Percentiles rank a stretch among this genome's conserved stretches.
Conservation (phyloP, 1,140 invertebrate species). For the Trinorchestia longiramus region DNA sequence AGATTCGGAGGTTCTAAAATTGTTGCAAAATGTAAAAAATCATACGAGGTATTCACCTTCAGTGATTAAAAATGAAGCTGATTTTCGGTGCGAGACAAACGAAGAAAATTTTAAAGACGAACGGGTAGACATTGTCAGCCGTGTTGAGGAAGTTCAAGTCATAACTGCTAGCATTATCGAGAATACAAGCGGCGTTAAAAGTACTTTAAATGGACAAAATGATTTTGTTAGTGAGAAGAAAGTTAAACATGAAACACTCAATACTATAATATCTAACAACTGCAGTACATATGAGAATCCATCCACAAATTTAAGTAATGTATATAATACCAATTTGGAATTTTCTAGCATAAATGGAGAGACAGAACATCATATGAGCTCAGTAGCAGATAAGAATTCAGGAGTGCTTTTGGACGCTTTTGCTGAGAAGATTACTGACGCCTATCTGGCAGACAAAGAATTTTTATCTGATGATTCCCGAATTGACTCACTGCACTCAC, state of each 20-base stretch:
- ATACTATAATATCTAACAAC: neutral
- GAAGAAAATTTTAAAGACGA: neutral
- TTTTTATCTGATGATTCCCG: neutral
- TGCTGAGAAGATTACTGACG: neutral
- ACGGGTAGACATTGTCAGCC: too few relatives aligned
- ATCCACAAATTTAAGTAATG: neutral
- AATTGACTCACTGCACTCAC: neutral
- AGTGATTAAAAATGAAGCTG: neutral
- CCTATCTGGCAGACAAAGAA: neutral
- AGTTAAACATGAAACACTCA: neutral
- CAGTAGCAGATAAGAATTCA: neutral
- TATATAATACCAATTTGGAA: neutral
- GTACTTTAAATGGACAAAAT: neutral
- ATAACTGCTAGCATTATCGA: neutral
- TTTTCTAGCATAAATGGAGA: neutral
- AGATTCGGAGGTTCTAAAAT: neutral
- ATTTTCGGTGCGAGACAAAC: neutral
- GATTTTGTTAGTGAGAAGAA: too few relatives aligned
- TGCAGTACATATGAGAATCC: neutral
- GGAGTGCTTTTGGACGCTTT: neutral
- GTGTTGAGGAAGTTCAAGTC: too few relatives aligned
- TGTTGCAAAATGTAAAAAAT: neutral
- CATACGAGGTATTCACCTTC: neutral
- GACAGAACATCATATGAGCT: neutral
- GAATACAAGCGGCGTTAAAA: neutral